Evolutionary conservation across 2,888 invertebrate genomes (phyloP), one percentile per base, ranked within the genome.

Genomic region (Gastrophysa polygoni): DNA sequence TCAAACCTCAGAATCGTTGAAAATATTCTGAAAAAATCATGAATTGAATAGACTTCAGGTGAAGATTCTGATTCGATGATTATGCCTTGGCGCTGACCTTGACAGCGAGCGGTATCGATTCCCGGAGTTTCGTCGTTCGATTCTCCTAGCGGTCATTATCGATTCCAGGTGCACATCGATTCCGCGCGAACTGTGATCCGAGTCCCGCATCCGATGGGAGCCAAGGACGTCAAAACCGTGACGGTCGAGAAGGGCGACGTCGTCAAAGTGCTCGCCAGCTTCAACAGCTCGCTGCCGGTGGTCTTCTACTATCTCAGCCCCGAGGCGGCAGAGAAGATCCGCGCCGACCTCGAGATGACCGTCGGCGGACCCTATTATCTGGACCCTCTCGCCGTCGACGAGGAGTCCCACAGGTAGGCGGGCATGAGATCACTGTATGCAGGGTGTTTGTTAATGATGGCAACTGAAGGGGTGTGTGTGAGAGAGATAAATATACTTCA

Each of bases 281-380:
- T 93, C 82, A 89, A 90, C 2, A 90, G 89, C 80, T 82, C 85
- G 1, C 83, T 92, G 78, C 91, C 92, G 5, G 90, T 94, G 1
- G 82, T 96, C 69, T 94, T 95, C 81, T 85, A 95, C 71, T 92
- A 92, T 74, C 88, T 91, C 14, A 86, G 88, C 69, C 87, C 87
- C 57, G 84, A 83, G 48, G 89, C 89, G 77, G 93, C 90, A 14
- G 82, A 82, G 21, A 87, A 86, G 71, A 88, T 95, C 57, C 84
- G 94, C 57, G 86, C 87, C 71, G 80, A 84, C 24, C 83, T 95
- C 38, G 88, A 90, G 55, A 91, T 95, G 90, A 82, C 82, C 51
- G 85, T 87, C 16, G 80, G 77, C 18, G 70, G 73, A n/a, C 80
- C 78, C 18, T 69, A 71, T 38, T 88, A 85, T 75, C 88, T 86